Evolutionary conservation across 1,140 invertebrate species (phyloP).

Genomic region (Papilio aristodemus): DNA sequence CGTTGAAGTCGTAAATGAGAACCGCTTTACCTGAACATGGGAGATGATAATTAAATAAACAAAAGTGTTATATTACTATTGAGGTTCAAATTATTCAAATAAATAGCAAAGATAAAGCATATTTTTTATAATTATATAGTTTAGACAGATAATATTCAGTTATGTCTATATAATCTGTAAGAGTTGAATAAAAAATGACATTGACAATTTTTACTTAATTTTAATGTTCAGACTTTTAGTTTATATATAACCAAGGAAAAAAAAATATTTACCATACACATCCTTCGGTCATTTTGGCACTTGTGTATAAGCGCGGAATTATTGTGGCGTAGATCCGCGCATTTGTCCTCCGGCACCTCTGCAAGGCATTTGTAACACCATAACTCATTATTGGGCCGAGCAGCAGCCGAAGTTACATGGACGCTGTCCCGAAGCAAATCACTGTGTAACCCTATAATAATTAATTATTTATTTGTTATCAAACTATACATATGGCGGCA

Average conservation of each 20-base stretch:
- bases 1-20: conserved; percentile 90
- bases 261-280: conserved; percentile 85
- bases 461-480: conserved; percentile 44
- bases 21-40: conserved; percentile 86
- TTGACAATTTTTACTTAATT: too few relatives aligned
- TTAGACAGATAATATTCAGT: neutral
- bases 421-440: conserved; percentile 81
- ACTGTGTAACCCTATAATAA: conserved; percentile 44
- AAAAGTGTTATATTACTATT: neutral
- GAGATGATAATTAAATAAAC: conserved; percentile 12
- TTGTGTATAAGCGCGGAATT: conserved; percentile 84
- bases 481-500: conserved; percentile 26
- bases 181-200: neutral
- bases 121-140: neutral
- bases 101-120: neutral
- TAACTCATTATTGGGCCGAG: conserved; percentile 86
- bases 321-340: conserved; percentile 84
- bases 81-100: neutral
- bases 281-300: conserved; percentile 86
- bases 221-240: too few relatives aligned
- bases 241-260: neutral
- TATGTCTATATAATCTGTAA: neutral
- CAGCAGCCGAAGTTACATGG: conserved; percentile 88
- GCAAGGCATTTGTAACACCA: conserved; percentile 91
- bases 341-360: conserved; percentile 86